Base-by-base conservation (phyloP, 2,888 invertebrate genomes). In the Drosophila kanekoi region DNA sequence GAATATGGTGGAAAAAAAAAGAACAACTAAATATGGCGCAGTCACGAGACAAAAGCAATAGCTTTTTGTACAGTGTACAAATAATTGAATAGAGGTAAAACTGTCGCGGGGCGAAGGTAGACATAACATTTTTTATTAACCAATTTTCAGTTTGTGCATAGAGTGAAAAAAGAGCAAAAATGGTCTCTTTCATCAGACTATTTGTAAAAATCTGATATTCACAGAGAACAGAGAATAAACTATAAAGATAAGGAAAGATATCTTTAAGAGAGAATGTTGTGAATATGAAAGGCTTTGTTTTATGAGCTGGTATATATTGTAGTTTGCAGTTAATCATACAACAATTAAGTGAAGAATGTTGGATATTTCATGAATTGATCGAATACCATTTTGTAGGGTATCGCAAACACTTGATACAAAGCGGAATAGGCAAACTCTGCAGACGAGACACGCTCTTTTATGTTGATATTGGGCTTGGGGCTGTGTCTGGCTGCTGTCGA, bases 401-500 rank as follows among this genome's bases (percentile, higher is more conserved):
- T 28, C 28, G 2, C 28, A 28, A 28, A 8, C 28, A 28, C 28
- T 8, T 28, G 28, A 28, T 28, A 8, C 8, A 8, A 28, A 8
- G 28, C 28, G 45, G 40, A 57, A 45, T 18, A 33, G 11, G 38
- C 14, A 37, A 48, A 40, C 43, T 32, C 20, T 40, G n/a, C 23
- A 40, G 9, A 47, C 0, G 13, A 13, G 35, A 35, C 38, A 23
- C 38, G 9, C 14, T 16, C 35, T 69, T 33, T 28, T 10, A 43
- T 53, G 6, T 20, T 8, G n/a, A 14, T 28, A 40, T 51, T 16
- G 32, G 8, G 53, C 53, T 44, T 40, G 41, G 8, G 43, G 51
- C 49, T 56, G 13, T 54, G 41, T 61, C 45, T 49, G 52, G 6
- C 8, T 48, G 57, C 53, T n/a, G 52, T 9, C 11, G 33, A 32